Base-by-base conservation (phyloP, 2,797 vertebrate species). In the Betta splendens region DNA sequence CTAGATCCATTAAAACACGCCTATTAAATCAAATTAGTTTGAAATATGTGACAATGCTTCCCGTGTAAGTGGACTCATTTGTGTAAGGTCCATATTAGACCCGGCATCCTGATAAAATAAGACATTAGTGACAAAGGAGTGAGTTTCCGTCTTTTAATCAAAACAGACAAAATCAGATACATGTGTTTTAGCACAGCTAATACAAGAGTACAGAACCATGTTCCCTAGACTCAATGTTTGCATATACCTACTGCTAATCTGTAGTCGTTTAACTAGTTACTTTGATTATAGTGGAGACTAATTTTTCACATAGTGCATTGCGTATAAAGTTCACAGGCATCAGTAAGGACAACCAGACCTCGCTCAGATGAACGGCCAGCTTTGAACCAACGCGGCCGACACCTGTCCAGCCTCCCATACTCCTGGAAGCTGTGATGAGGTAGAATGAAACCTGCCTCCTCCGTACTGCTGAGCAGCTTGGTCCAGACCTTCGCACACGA, bases 371-470 rank as follows among this genome's bases (percentile, higher is more conserved):
- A 2, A 18, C 5, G n/a, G 7, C 18, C 53, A 42, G 35, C 58
- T 44, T 25, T 54, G 39, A 55, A 28, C 29, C 45, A 45, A 60
- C 29, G 38, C 42, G 39, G 78, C 61, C 57, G 75, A 74, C 63
- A 72, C 83, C 68, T 9, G 33, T 56, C 62, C 45, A 36, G 44
- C 71, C 36, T 29, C 47, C 54, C 53, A 46, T 51, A 17, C 56
- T 62, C 43, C 37, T 29, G 57, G 58, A 69, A 84, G 74, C 57
- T 64, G 73, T 57, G 65, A 81, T 87, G 90, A 91, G 89, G 89
- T 92, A 92, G 90, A 90, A 84, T 68, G 55, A 82, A 77, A 67
- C 64, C 74, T 83, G 77, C 69, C 71, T 65, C 69, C 56, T 72
- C 60, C 69, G 62, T 52, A 52, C 72, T 69, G 67, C 62, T 43